These are phyloP conservation scores for Lysandra bellargus DNA, from an alignment of 2,888 invertebrate species.

Conservation along the genomic window DNA sequence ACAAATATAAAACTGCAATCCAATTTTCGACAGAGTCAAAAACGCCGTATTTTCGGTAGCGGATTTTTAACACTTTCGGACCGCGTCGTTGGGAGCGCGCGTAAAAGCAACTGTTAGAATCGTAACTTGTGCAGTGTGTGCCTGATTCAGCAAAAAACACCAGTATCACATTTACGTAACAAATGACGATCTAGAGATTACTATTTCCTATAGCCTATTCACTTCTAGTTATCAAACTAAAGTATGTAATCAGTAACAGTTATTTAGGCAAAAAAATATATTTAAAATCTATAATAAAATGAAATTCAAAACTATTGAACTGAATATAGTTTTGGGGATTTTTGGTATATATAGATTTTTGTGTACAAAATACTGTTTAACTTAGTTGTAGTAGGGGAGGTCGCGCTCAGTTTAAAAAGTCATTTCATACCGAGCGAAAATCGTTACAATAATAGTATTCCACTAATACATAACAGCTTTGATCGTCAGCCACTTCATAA, in stretches of 20 bases:
- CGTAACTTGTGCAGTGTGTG: not conserved
- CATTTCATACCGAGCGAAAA: too few relatives aligned
- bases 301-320: too few relatives aligned
- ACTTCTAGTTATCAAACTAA: not conserved
- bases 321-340: too few relatives aligned
- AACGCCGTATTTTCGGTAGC: not conserved
- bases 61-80: not conserved
- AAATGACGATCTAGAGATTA: not conserved
- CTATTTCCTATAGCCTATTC: not conserved
- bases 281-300: not conserved
- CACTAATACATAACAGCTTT: too few relatives aligned
- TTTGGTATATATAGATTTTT: too few relatives aligned
- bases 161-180: conserved; percentile 3
- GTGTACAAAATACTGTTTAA: too few relatives aligned
- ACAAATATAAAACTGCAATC: not conserved
- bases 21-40: not conserved
- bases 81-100: not conserved
- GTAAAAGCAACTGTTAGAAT: not conserved
- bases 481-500: too few relatives aligned
- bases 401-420: too few relatives aligned
- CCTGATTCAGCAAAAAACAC: conserved; percentile 7
- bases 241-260: not conserved
- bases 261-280: not conserved
- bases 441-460: too few relatives aligned
- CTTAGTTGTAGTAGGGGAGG: too few relatives aligned